phyloP scores from a whole-genome alignment of 2,797 vertebrate species.

The Muscicapa comitata region DNA sequence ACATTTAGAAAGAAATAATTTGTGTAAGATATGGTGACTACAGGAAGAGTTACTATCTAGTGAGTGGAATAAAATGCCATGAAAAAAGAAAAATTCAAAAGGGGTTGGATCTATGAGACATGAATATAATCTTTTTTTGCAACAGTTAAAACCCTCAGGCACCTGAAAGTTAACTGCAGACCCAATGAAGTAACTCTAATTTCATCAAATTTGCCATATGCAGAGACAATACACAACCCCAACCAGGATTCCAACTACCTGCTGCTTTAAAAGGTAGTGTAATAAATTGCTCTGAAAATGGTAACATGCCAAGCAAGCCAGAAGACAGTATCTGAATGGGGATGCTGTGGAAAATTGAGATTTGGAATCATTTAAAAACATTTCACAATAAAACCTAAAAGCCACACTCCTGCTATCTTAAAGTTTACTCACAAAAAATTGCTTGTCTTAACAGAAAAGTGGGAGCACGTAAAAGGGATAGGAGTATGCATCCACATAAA shows the following conservation, averaged over 20 bases:
- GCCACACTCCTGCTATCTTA: background rate
- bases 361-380: background rate
- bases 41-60: background rate
- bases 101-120: background rate
- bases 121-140: background rate
- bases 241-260: background rate
- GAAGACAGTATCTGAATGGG: background rate
- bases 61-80: background rate
- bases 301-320: background rate
- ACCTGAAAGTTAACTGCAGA: background rate
- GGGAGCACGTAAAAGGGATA: background rate
- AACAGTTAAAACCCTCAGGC: background rate
- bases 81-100: background rate
- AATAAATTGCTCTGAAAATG: background rate
- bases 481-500: background rate
- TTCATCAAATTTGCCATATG: background rate
- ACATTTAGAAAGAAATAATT: constrained; percentile 1
- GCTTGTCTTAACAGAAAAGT: background rate
- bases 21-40: background rate
- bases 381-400: background rate
- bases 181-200: background rate
- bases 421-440: background rate
- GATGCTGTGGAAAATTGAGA: background rate
- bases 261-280: background rate
- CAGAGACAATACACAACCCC: background rate